These are phyloP conservation scores for Chrysotoxum bicinctum DNA, from an alignment of 2,888 invertebrate species.

Conservation along the genomic window DNA sequence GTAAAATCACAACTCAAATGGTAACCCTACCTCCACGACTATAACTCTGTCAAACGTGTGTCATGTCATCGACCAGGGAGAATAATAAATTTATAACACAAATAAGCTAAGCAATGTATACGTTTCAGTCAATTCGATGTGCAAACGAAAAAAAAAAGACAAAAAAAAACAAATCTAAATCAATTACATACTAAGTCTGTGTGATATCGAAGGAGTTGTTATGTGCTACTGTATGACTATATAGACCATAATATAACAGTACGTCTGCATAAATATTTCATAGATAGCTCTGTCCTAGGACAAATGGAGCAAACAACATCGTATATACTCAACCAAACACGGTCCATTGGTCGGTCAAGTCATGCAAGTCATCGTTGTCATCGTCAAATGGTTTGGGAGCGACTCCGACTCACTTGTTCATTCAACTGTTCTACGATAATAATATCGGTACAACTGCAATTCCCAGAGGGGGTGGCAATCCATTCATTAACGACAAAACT, in stretches of 20 bases:
- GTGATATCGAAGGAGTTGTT: conserved; percentile 7
- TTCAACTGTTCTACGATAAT: conserved; percentile 6
- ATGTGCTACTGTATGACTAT: conserved; percentile 15
- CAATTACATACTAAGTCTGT: conserved; percentile 45
- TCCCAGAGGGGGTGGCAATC: not conserved
- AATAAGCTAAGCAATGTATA: not conserved
- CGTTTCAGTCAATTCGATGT: not conserved
- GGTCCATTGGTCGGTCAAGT: conserved; percentile 48
- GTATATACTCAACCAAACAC: not conserved
- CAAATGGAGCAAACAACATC: conserved; percentile 30
- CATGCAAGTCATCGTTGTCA: not conserved
- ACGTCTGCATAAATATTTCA: conserved; percentile 45
- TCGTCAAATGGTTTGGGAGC: conserved; percentile 37
- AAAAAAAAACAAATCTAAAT: conserved; percentile 14
- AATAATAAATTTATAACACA: not conserved
- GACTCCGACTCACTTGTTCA: conserved; percentile 13
- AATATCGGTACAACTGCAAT: not conserved
- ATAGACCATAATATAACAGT: not conserved
- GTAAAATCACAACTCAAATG: not conserved
- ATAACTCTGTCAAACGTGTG: not conserved
- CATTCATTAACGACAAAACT: conserved; percentile 10
- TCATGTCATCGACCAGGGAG: conserved; percentile 9
- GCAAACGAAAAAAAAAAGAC: not conserved
- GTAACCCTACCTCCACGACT: not conserved
- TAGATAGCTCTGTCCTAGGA: conserved; percentile 25